phyloP scores from a whole-genome alignment of 1,140 invertebrate species.

The Rhopalosiphum padi region DNA sequence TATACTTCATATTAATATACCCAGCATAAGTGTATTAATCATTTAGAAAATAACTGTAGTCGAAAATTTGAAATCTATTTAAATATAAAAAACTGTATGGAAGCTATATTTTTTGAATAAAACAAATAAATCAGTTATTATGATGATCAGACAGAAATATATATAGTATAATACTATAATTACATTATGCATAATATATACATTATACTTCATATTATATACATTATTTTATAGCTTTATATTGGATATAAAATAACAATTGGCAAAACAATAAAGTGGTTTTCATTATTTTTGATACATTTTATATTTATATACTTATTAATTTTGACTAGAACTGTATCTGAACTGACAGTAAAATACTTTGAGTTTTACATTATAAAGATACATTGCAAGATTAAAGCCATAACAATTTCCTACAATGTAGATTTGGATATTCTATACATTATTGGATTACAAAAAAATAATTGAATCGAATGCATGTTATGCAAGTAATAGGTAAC shows the following conservation, averaged over 20 bases:
- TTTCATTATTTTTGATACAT: background rate
- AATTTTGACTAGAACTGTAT: background rate
- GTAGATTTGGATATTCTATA: background rate
- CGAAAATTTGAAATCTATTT: background rate
- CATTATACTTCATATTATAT: background rate
- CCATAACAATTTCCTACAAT: background rate
- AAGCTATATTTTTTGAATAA: background rate
- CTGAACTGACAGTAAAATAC: too few species aligned
- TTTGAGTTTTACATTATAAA: background rate
- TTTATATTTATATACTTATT: background rate
- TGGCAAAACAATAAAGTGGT: background rate
- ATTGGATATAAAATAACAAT: background rate
- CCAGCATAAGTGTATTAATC: background rate
- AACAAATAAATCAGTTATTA: background rate
- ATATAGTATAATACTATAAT: background rate
- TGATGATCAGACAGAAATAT: background rate
- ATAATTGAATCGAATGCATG: background rate
- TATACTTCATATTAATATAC: too few species aligned
- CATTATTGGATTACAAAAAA: background rate
- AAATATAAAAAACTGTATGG: background rate
- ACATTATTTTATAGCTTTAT: background rate
- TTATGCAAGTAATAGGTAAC: background rate
- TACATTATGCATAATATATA: too few species aligned
- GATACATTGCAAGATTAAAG: background rate
- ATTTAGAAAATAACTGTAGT: background rate